Percentiles rank a stretch among this genome's conserved stretches.
Conservation (phyloP, 2,797 vertebrate species). For the Pseudocheirus occidentalis region DNA sequence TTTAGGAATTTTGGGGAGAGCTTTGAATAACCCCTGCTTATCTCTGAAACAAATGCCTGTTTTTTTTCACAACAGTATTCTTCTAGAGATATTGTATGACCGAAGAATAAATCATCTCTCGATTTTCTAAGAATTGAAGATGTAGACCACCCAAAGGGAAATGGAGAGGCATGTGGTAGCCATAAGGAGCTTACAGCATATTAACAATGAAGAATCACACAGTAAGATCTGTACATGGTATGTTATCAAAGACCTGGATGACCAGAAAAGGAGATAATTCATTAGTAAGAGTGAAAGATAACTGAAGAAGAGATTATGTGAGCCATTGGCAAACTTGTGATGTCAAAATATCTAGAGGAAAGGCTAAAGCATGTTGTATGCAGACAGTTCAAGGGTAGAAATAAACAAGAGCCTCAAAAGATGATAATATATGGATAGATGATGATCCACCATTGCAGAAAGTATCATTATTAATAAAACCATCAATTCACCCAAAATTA, state of each 20-base stretch:
- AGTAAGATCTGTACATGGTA: background rate
- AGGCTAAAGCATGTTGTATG: background rate
- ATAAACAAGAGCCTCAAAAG: background rate
- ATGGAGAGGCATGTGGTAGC: background rate
- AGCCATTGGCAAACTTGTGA: background rate
- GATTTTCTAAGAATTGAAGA: background rate
- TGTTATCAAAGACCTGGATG: conserved; percentile 24
- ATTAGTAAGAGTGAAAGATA: background rate
- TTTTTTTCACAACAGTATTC: background rate
- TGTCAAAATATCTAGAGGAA: background rate
- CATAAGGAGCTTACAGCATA: background rate
- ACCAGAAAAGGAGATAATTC: background rate
- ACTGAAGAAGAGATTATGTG: background rate
- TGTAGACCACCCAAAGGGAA: background rate
- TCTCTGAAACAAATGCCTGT: background rate
- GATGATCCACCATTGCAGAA: background rate
- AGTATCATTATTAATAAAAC: background rate
- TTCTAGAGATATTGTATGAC: background rate
- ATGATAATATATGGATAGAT: background rate
- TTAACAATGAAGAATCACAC: background rate
- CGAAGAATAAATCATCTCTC: background rate
- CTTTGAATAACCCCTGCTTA: background rate
- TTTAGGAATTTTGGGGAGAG: background rate
- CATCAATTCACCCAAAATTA: background rate
- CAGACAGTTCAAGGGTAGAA: background rate